These are phyloP conservation scores for Eubucco bourcierii DNA, from an alignment of 2,113 vertebrate species.

Conservation along the genomic window DNA sequence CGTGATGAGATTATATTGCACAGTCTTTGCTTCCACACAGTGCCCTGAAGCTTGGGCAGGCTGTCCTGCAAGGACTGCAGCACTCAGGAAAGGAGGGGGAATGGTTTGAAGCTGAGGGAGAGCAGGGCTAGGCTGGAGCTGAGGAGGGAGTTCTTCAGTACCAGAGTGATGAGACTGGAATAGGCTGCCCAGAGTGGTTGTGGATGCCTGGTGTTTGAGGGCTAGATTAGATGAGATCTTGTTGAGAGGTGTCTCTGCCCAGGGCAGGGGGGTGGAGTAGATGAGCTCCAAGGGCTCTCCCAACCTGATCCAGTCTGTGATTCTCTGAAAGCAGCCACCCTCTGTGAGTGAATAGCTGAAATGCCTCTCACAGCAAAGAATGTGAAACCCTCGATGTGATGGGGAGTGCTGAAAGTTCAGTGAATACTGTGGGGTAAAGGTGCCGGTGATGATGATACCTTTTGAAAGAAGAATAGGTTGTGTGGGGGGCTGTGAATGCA, in stretches of 20 bases:
- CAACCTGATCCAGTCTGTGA: too few relatives aligned
- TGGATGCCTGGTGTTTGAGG: too few relatives aligned
- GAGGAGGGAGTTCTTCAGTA: too few relatives aligned
- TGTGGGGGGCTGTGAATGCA: not conserved
- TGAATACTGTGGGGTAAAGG: slow-evolving; percentile 10
- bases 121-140: too few relatives aligned
- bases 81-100: not conserved
- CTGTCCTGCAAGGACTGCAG: not conserved
- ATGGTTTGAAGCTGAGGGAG: too few relatives aligned
- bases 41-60: not conserved
- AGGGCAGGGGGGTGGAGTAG: too few relatives aligned
- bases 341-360: slow-evolving; percentile 15
- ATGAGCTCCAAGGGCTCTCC: too few relatives aligned
- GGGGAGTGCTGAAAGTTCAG: slow-evolving; percentile 7
- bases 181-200: too few relatives aligned
- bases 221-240: too few relatives aligned
- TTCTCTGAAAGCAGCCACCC: not conserved
- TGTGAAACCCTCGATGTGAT: not conserved
- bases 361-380: not conserved
- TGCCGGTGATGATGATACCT: not conserved
- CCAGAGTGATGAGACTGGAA: too few relatives aligned
- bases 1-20: not conserved
- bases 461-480: slow-evolving; percentile 19
- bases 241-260: too few relatives aligned
- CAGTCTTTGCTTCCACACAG: slow-evolving; percentile 5